Conservation (phyloP, 2,113 vertebrate genomes). For the Lasiurus borealis region DNA sequence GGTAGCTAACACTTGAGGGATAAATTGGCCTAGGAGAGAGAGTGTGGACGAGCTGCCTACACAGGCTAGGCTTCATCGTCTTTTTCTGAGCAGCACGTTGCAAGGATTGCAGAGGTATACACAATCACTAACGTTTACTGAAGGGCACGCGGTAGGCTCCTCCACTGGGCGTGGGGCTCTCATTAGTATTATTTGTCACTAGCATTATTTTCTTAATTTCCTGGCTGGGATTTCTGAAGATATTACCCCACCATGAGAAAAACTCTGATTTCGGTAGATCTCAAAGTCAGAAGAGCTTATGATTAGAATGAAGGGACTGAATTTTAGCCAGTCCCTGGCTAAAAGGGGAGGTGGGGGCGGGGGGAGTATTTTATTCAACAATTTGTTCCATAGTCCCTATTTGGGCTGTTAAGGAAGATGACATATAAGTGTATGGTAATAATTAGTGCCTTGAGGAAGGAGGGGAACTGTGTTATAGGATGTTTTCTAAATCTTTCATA, state of each 20-base stretch:
- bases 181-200: background rate
- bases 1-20: background rate
- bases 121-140: background rate
- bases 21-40: background rate
- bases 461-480: background rate
- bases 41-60: background rate
- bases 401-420: background rate
- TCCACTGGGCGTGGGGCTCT: background rate
- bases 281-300: conserved; percentile 29
- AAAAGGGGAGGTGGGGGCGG: background rate
- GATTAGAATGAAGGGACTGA: background rate
- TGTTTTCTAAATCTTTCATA: background rate
- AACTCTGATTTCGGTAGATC: background rate
- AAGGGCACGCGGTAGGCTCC: background rate
- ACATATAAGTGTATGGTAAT: background rate
- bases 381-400: background rate
- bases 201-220: conserved; percentile 1
- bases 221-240: background rate
- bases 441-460: background rate
- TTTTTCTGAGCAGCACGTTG: background rate
- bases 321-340: background rate
- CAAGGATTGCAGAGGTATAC: background rate
- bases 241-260: background rate
- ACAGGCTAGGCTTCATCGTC: background rate
- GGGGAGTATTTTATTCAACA: background rate